Conservation (phyloP, 2,888 invertebrate species). For the Amitus sp. region DNA sequence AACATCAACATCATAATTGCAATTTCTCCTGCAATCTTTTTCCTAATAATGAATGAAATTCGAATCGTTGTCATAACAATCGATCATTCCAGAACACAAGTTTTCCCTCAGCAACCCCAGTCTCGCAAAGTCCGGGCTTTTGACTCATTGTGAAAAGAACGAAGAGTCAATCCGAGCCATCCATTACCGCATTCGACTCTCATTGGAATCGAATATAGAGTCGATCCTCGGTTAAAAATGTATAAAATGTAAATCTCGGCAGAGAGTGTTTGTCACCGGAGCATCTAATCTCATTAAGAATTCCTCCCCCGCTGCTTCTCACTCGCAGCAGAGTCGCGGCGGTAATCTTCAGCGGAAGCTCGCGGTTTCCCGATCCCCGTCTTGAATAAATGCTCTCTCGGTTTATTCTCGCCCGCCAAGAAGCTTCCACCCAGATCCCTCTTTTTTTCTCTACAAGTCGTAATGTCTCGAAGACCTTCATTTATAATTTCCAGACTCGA, state of each 20-base stretch:
- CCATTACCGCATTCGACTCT: slow-evolving; percentile 21
- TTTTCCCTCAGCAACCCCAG: no score
- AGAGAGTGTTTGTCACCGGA: slow-evolving; percentile 60
- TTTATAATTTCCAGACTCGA: slow-evolving; percentile 21
- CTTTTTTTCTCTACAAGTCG: slow-evolving; percentile 31
- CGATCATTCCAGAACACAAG: no score
- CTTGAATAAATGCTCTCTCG: slow-evolving; percentile 62
- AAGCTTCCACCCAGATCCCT: slow-evolving; percentile 40
- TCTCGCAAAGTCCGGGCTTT: background rate
- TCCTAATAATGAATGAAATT: no score
- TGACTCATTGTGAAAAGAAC: background rate
- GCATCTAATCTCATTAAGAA: slow-evolving; percentile 65
- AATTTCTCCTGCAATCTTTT: no score
- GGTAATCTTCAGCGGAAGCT: slow-evolving; percentile 60
- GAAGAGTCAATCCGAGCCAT: background rate
- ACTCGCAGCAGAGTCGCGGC: slow-evolving; percentile 46
- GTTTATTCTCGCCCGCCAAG: slow-evolving; percentile 50
- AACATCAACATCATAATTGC: no score
- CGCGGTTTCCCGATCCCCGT: slow-evolving; percentile 58
- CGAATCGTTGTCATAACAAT: no score
- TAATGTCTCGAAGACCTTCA: slow-evolving; percentile 18
- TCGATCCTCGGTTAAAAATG: slow-evolving; percentile 59
- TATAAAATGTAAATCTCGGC: slow-evolving; percentile 65
- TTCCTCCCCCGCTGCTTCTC: slow-evolving; percentile 56
- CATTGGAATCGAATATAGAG: slow-evolving; percentile 28